These are phyloP conservation scores for Pristionchus exspectatus DNA, from an alignment of 2,888 invertebrate genomes.

Conservation along the genomic window DNA sequence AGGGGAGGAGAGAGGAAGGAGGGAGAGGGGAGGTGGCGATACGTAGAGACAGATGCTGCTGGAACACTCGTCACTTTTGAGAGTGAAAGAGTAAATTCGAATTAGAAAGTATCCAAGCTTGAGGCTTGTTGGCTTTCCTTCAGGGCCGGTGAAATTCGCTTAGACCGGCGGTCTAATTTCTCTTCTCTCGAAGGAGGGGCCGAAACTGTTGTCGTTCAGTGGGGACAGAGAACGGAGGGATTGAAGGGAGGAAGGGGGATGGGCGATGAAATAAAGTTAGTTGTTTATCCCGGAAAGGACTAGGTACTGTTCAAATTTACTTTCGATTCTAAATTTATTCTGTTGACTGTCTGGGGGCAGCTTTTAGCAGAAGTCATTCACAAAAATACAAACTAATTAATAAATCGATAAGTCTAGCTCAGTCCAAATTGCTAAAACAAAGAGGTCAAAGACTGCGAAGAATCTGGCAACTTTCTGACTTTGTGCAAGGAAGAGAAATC, in stretches of 20 bases:
- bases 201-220: neutral
- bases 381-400: too few relatives aligned
- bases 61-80: slow-evolving; percentile 22
- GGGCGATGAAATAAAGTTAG: neutral
- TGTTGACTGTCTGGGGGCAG: too few relatives aligned
- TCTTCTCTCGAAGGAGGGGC: neutral
- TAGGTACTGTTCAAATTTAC: neutral
- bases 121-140: neutral
- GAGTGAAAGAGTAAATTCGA: neutral
- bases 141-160: neutral
- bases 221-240: neutral
- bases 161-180: neutral
- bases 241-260: neutral
- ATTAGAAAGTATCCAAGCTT: neutral
- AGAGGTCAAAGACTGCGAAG: too few relatives aligned
- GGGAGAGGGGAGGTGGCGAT: slow-evolving; percentile 55
- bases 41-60: slow-evolving; percentile 53
- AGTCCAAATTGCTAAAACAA: too few relatives aligned
- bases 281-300: neutral
- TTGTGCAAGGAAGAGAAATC: neutral
- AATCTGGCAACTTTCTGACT: neutral
- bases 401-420: too few relatives aligned
- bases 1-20: neutral
- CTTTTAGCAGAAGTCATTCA: too few relatives aligned
- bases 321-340: neutral